Percentiles rank a stretch among this genome's conserved stretches.
Evolutionary conservation across 1,140 invertebrate genomes (phyloP).

Genomic region (Drosophila sturtevanti): DNA sequence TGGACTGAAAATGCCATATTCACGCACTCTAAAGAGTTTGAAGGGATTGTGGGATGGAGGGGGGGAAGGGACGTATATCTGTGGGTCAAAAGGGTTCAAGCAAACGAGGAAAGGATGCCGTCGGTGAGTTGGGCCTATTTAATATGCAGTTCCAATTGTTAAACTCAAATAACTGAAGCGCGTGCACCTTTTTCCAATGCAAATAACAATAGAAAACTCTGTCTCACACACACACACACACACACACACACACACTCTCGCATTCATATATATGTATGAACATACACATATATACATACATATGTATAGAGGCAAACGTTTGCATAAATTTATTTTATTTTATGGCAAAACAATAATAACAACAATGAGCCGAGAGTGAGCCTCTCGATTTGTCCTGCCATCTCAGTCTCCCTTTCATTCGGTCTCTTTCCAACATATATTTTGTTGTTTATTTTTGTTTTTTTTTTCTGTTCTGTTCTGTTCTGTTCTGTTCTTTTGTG

Average conservation of each 20-base stretch:
- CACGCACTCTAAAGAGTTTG: background rate
- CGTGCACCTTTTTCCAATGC: constrained; percentile 57
- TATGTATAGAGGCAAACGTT: constrained; percentile 44
- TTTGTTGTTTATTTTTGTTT: background rate
- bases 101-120: constrained; percentile 6
- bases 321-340: constrained; percentile 79
- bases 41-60: background rate
- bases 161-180: constrained; percentile 48
- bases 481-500: too few relatives aligned
- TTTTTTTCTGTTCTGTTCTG: too few relatives aligned
- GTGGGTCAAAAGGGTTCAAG: constrained; percentile 20
- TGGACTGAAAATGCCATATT: background rate
- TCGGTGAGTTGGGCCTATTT: constrained; percentile 42
- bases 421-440: background rate
- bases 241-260: constrained; percentile 19
- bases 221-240: constrained; percentile 19
- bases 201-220: constrained; percentile 50
- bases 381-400: constrained; percentile 20
- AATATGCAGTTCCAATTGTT: constrained; percentile 71
- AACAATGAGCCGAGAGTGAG: constrained; percentile 34
- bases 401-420: constrained; percentile 3
- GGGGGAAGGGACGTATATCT: background rate
- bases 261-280: constrained; percentile 17
- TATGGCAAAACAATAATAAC: constrained; percentile 59
- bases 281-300: constrained; percentile 26